These are phyloP conservation scores for Archips xylosteana DNA, from an alignment of 2,888 invertebrate genomes.

Conservation along the genomic window DNA sequence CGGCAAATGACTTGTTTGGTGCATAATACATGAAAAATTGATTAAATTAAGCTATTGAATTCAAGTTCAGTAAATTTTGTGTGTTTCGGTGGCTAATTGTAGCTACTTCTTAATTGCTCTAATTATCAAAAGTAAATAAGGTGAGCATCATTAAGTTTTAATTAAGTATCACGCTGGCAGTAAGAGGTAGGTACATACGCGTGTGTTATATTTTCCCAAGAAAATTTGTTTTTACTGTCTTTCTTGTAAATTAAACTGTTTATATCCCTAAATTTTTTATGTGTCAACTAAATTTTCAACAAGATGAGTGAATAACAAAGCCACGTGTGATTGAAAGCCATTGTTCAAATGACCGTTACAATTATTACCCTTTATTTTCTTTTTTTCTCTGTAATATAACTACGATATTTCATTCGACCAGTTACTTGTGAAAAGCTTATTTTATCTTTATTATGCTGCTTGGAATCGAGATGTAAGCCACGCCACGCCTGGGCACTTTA, in stretches of 20 bases:
- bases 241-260: background rate
- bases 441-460: background rate
- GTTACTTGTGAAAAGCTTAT: background rate
- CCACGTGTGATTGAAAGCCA: constrained; percentile 36
- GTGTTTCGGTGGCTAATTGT: background rate
- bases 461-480: background rate
- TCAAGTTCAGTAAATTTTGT: background rate
- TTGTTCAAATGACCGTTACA: constrained; percentile 39
- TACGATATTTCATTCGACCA: background rate
- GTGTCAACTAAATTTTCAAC: too few relatives aligned
- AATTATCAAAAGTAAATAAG: constrained; percentile 11
- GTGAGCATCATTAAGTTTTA: constrained; percentile 24
- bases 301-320: background rate
- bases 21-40: background rate
- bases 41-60: background rate
- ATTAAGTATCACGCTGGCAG: constrained; percentile 17
- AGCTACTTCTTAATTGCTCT: background rate
- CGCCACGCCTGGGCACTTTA: background rate
- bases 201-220: constrained; percentile 6
- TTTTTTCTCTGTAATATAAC: background rate
- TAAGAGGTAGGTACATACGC: constrained; percentile 1
- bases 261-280: background rate
- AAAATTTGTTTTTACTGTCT: background rate
- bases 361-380: constrained; percentile 13
- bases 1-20: background rate